Evolutionary conservation across 1,140 invertebrate species (phyloP).

Genomic region (Andricus grossulariae): DNA sequence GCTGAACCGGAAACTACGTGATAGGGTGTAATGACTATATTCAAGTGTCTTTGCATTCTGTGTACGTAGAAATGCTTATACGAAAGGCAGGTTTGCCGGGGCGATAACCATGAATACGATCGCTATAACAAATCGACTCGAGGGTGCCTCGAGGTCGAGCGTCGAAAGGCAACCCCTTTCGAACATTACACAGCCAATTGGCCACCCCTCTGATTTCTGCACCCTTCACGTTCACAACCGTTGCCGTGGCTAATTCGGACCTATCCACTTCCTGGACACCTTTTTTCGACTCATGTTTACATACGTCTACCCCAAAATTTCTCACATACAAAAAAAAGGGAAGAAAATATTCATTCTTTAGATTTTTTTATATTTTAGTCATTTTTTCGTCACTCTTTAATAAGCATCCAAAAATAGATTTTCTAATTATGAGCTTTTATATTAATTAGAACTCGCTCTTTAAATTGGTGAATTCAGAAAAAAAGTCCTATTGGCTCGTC

Average conservation of each 20-base stretch:
- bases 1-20: neutral
- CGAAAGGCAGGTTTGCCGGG: constrained; percentile 46
- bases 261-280: constrained; percentile 30
- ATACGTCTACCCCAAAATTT: neutral
- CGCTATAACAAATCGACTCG: constrained; percentile 45
- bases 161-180: constrained; percentile 65
- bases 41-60: constrained; percentile 10
- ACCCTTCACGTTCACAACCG: constrained; percentile 56
- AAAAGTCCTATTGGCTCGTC: no score
- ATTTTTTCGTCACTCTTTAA: no score
- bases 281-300: constrained; percentile 13
- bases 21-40: constrained; percentile 5
- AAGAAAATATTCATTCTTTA: neutral
- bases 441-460: no score
- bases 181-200: constrained; percentile 75
- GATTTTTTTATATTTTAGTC: no score
- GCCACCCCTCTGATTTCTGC: constrained; percentile 68
- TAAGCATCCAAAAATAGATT: no score
- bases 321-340: neutral
- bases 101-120: constrained; percentile 42
- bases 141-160: constrained; percentile 48
- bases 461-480: no score
- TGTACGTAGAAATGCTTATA: constrained; percentile 35
- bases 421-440: no score
- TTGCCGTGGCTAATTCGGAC: constrained; percentile 38